A percentile compares a stretch with the other conserved stretches of the same genome.
phyloP scores from a whole-genome alignment of 2,888 invertebrate genomes.

The Cosmia trapezina region DNA sequence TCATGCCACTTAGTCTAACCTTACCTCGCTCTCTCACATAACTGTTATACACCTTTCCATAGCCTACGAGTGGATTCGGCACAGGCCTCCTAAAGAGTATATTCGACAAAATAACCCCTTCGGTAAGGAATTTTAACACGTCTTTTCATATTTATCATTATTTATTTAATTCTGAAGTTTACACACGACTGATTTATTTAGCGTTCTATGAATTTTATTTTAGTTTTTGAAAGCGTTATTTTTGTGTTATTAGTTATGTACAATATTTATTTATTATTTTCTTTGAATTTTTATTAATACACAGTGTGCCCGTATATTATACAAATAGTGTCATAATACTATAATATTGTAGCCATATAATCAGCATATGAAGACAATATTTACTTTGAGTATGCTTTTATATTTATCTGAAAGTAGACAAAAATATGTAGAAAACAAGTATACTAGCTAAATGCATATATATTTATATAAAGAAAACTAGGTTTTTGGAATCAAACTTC shows the following conservation, averaged over 20 bases:
- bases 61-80: slow-evolving; percentile 91
- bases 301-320: slow-evolving; percentile 88
- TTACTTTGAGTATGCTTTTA: slow-evolving; percentile 88
- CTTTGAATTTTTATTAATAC: slow-evolving; percentile 76
- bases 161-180: slow-evolving; percentile 82
- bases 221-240: slow-evolving; percentile 81
- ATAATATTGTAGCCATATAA: slow-evolving; percentile 84
- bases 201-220: slow-evolving; percentile 78
- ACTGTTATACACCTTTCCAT: slow-evolving; percentile 90
- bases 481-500: slow-evolving; percentile 54
- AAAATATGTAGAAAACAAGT: slow-evolving; percentile 82
- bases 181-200: slow-evolving; percentile 82
- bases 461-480: slow-evolving; percentile 68
- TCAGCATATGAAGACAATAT: slow-evolving; percentile 84
- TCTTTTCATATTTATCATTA: slow-evolving; percentile 83
- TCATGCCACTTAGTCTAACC: slow-evolving; percentile 87
- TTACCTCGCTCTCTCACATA: slow-evolving; percentile 89
- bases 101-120: slow-evolving; percentile 91
- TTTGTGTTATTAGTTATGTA: slow-evolving; percentile 82
- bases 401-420: slow-evolving; percentile 84
- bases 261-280: slow-evolving; percentile 72
- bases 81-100: slow-evolving; percentile 91
- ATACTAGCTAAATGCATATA: slow-evolving; percentile 82
- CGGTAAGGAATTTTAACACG: slow-evolving; percentile 91
- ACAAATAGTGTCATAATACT: slow-evolving; percentile 82